These are phyloP conservation scores for Folsomia candida DNA, from an alignment of 2,888 invertebrate genomes.

Conservation along the genomic window DNA sequence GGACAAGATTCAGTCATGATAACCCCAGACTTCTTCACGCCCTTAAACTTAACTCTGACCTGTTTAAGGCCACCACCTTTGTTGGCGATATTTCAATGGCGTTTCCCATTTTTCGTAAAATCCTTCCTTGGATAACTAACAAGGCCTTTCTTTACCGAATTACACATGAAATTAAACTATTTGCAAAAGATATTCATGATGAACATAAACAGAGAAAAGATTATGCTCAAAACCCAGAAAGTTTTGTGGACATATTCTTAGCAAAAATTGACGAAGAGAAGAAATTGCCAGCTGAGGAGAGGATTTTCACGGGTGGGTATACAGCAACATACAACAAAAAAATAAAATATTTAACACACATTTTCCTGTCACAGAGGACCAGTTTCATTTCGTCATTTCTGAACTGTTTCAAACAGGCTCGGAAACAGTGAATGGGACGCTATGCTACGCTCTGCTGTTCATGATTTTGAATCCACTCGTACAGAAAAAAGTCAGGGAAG, in stretches of 20 bases:
- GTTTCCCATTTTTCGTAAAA: constrained; percentile 11
- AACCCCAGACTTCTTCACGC: constrained; percentile 21
- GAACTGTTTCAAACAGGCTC: constrained; percentile 23
- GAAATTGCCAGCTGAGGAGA: not conserved
- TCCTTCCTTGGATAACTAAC: constrained; percentile 1
- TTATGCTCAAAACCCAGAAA: constrained; percentile 11
- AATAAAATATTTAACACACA: not conserved
- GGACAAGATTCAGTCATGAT: constrained; percentile 16
- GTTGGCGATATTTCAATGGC: not conserved
- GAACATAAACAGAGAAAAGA: constrained; percentile 1
- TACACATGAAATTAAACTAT: not conserved
- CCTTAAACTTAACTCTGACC: not conserved
- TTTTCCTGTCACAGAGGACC: constrained; percentile 5
- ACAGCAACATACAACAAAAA: not conserved
- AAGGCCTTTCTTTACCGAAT: not conserved
- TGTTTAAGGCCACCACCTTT: constrained; percentile 18
- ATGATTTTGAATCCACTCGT: constrained; percentile 15
- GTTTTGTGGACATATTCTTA: constrained; percentile 20
- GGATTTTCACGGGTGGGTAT: not conserved
- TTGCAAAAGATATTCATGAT: not conserved
- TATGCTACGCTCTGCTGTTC: constrained; percentile 15
- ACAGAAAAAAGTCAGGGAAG: constrained; percentile 16
- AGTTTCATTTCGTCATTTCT: constrained; percentile 11
- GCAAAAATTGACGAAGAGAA: constrained; percentile 2
- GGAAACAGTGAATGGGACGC: constrained; percentile 17